Conservation (phyloP, 2,797 vertebrate species). For the Delichon dasypus region DNA sequence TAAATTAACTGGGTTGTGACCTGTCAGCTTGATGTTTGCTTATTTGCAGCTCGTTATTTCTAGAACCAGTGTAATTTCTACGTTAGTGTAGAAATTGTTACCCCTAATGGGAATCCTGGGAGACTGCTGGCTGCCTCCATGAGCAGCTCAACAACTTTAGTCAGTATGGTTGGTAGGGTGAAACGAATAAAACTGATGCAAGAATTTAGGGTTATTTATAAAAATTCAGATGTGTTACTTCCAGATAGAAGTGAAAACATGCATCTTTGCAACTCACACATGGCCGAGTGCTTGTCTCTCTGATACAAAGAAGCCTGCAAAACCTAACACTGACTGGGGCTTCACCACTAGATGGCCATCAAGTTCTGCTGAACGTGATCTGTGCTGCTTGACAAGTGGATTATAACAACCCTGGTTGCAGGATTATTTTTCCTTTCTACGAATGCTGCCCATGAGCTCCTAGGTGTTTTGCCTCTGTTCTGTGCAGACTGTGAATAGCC, state of each 20-base stretch:
- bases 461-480: background rate
- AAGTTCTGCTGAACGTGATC: background rate
- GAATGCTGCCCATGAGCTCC: background rate
- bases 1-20: background rate
- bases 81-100: background rate
- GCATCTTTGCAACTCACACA: background rate
- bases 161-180: background rate
- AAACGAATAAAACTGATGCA: background rate
- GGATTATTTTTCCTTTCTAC: background rate
- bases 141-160: background rate
- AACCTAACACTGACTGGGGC: background rate
- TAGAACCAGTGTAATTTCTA: background rate
- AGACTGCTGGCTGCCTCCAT: background rate
- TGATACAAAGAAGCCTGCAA: background rate
- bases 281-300: background rate
- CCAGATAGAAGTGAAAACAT: background rate
- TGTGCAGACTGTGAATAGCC: background rate
- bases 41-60: background rate
- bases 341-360: conserved; percentile 66
- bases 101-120: background rate
- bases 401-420: background rate
- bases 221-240: background rate
- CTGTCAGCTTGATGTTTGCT: background rate
- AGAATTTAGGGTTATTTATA: background rate
- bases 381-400: background rate